Base-by-base conservation (phyloP, 2,113 vertebrate genomes). In the Aphyosemion australe region DNA sequence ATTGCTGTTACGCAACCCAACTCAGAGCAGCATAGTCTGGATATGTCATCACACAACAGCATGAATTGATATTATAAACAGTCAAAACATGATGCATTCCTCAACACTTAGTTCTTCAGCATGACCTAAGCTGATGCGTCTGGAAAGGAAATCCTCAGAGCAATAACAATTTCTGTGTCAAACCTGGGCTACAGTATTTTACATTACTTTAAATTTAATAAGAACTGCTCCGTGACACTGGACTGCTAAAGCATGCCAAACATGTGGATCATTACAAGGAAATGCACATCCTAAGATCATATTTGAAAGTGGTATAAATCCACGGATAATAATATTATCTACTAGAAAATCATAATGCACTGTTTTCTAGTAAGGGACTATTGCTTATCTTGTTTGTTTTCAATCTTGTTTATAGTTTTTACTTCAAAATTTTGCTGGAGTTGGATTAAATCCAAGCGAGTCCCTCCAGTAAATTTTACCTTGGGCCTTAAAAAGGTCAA, bases 71-170 rank as follows among this genome's bases (percentile, higher is more conserved):
- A 66, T 67, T 68, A 70, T 50, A 74, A 88, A 82, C 41, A 68
- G 66, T 64, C 64, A 61, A 69, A 83, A 67, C 69, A 72, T 75
- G 63, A 60, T 9, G 26, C 74, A 89, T 87, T 88, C 83, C 86
- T 73, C 61, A 79, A 76, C 86, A 82, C 78, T 87, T 82, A 83
- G 58, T 66, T 76, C 34, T 76, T 55, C 46, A 49, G 51, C 43
- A 76, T 85, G 81, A 85, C 54, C 66, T 79, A 85, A 83, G 76
- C 16, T 47, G 18, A 71, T 72, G 65, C 43, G 61, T 65, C 39
- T 66, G 50, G 31, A 65, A 57, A 41, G 51, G 15, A 72, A 54
- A 51, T 49, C 52, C 47, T 54, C 12, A 16, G 72, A 83, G 10
- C 31, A 52, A 79, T 74, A 75, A 55, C 59, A 72, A 71, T 61